Conservation (phyloP, 2,888 invertebrate genomes). For the Asteroscopus sphinx region DNA sequence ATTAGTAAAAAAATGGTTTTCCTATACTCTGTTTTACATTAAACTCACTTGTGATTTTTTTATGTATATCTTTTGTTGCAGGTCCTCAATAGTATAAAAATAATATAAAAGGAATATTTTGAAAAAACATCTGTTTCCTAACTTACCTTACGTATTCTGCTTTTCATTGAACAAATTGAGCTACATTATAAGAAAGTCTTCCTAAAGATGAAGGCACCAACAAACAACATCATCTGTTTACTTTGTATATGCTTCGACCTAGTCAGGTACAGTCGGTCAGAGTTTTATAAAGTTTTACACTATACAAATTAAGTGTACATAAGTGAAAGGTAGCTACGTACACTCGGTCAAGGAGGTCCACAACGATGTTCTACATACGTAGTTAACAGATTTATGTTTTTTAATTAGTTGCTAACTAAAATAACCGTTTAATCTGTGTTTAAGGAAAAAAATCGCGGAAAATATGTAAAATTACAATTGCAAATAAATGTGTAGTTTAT, state of each 20-base stretch:
- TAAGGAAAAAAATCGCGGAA: slow-evolving; percentile 36
- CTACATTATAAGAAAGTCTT: not conserved
- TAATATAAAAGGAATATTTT: too few relatives aligned
- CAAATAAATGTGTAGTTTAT: too few relatives aligned
- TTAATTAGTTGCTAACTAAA: slow-evolving; percentile 27
- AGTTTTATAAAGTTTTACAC: slow-evolving; percentile 41
- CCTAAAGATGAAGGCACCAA: slow-evolving; percentile 21
- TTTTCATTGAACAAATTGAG: not conserved
- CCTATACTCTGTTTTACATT: too few relatives aligned
- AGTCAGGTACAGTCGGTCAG: slow-evolving; percentile 12
- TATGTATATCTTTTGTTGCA: too few relatives aligned
- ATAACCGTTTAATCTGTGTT: slow-evolving; percentile 13
- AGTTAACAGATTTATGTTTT: slow-evolving; percentile 45
- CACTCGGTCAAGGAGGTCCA: slow-evolving; percentile 82
- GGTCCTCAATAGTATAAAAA: too few relatives aligned
- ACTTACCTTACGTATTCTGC: too few relatives aligned
- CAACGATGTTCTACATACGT: slow-evolving; percentile 68
- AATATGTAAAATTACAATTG: slow-evolving; percentile 8
- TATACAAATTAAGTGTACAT: slow-evolving; percentile 49
- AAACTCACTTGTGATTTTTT: too few relatives aligned
- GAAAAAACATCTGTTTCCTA: too few relatives aligned
- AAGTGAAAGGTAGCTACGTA: slow-evolving; percentile 77
- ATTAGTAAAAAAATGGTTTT: too few relatives aligned
- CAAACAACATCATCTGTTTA: slow-evolving; percentile 17
- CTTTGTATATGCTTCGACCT: slow-evolving; percentile 26